Evolutionary conservation across 2,797 vertebrate species (phyloP), one percentile per base, ranked within the genome.

Genomic region (Etheostoma perlongum): DNA sequence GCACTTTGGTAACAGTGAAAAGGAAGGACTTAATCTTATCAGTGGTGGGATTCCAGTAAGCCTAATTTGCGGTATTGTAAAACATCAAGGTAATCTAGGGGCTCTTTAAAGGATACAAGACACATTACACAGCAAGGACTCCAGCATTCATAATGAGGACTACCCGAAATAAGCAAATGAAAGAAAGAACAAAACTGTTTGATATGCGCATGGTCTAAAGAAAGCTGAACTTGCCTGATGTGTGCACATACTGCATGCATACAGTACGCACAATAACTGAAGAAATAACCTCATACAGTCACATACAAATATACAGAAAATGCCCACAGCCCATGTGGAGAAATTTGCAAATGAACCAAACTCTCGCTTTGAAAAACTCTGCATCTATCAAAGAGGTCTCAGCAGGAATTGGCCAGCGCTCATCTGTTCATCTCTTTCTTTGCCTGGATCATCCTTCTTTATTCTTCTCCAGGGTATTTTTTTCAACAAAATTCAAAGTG

Each of bases 31-130:
- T 87, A 88, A 91, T 90, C 70, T 67, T 81, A 81, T 87, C 78
- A 85, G 66, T 63, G 73, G 19, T 74, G 55, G 82, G 84, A 87
- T 91, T 91, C 67, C 67, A 82, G 74, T 76, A 81, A 91, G 59
- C 69, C 76, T 85, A 83, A 89, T 91, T 89, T 86, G 69, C 71
- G 53, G 69, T 59, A 83, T 85, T 89, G 84, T 91, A 75, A 77
- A 87, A 82, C 82, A 88, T 86, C 79, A 87, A 89, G 87, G 88
- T 86, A 87, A 86, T 85, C 69, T 70, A 83, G 85, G 84, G 64
- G 46, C 78, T 79, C 46, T 86, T 86, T 80, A 86, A 89, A 77
- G 70, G 67, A 83, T 84, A 85, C 71, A 79, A 79, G 53, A 61
- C 63, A 83, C 62, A 78, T 87, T 81, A 85, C 74, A 83, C 60